Conservation (phyloP, 2,113 vertebrate genomes). For the Coregonus clupeaformis region DNA sequence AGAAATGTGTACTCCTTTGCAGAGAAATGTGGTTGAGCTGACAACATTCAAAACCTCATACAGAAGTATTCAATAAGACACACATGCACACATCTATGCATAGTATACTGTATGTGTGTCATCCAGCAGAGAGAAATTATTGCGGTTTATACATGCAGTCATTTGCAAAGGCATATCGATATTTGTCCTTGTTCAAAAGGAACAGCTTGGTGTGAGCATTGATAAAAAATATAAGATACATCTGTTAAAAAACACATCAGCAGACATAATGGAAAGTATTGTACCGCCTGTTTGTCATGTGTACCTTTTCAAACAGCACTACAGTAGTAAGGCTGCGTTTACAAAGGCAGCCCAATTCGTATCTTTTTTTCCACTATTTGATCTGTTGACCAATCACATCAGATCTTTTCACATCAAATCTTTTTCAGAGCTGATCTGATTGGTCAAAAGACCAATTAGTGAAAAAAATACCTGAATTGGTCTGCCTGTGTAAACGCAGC, state of each 20-base stretch:
- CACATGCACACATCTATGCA: not conserved
- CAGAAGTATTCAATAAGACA: not conserved
- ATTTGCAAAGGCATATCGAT: not conserved
- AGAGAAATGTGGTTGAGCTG: not conserved
- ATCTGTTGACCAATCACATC: too few species aligned
- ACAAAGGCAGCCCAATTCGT: too few species aligned
- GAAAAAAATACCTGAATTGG: too few species aligned
- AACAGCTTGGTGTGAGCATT: not conserved
- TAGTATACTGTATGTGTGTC: not conserved
- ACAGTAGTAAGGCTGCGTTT: not conserved
- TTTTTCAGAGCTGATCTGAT: too few species aligned
- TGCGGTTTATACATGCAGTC: not conserved
- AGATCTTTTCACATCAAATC: too few species aligned
- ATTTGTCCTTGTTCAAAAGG: not conserved
- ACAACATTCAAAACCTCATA: not conserved
- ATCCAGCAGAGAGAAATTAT: not conserved
- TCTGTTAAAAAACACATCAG: not conserved
- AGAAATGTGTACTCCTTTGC: not conserved
- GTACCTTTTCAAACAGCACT: slow-evolving; percentile 18
- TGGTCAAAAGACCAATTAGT: too few species aligned
- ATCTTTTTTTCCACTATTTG: too few species aligned
- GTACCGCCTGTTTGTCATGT: slow-evolving; percentile 11
- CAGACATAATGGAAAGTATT: not conserved
- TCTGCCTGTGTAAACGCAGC: too few species aligned
- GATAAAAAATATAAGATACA: not conserved